Percentiles rank a stretch among this genome's conserved stretches.
Conservation (phyloP, 1,140 invertebrate species). For the Bradynema listronoti region DNA sequence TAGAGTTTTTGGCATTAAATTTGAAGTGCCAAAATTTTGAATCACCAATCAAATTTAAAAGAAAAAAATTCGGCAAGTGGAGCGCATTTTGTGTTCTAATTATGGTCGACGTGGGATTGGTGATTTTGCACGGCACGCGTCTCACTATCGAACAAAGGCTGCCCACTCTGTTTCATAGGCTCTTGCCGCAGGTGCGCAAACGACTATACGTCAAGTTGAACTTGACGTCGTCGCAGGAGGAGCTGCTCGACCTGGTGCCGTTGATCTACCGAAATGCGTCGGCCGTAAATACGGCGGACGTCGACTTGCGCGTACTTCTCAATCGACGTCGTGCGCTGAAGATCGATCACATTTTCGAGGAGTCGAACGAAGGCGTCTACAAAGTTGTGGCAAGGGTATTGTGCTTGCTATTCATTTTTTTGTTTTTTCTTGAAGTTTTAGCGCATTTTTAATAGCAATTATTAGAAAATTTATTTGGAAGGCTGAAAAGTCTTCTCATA, state of each 20-base stretch:
- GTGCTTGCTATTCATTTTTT: no score
- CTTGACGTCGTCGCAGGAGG: slow-evolving; percentile 60
- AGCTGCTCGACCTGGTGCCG: slow-evolving; percentile 51
- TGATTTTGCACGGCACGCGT: slow-evolving; percentile 21
- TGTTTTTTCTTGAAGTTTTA: no score
- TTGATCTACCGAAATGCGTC: slow-evolving; percentile 52
- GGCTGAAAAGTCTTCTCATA: no score
- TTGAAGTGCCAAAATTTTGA: no score
- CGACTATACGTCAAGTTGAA: slow-evolving; percentile 69
- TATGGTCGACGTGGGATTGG: slow-evolving; percentile 28
- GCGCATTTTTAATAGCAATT: no score
- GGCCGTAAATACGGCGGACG: slow-evolving; percentile 38
- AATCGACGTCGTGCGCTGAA: slow-evolving; percentile 60
- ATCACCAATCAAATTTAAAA: no score
- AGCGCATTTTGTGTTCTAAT: no score
- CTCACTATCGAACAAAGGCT: slow-evolving; percentile 6
- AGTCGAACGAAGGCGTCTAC: slow-evolving; percentile 22
- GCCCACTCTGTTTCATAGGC: slow-evolving; percentile 11
- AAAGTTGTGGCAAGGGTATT: background rate
- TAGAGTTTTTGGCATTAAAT: no score
- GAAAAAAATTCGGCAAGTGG: no score
- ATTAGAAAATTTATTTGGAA: no score
- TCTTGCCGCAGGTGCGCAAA: slow-evolving; percentile 50
- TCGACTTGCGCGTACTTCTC: slow-evolving; percentile 66
- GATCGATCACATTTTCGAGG: slow-evolving; percentile 39